Evolutionary conservation across 2,888 invertebrate genomes (phyloP).

Genomic region (Miltochrista miniata): DNA sequence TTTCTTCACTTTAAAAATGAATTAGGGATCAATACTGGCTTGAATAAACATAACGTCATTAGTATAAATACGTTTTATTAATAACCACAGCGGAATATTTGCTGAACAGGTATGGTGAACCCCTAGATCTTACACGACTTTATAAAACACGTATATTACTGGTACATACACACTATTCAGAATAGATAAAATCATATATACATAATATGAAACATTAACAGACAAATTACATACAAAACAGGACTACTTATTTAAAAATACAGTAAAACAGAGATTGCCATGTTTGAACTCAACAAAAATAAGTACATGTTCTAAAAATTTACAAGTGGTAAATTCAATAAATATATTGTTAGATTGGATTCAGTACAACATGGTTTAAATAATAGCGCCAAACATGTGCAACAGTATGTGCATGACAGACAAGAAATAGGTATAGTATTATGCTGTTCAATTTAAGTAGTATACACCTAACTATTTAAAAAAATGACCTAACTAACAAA

Average conservation of each 20-base stretch:
- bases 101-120: conserved; percentile 22
- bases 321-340: too few species aligned
- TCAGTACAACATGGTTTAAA: too few species aligned
- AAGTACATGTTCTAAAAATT: too few species aligned
- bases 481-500: conserved; percentile 49
- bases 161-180: conserved; percentile 15
- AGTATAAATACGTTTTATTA: conserved; percentile 52
- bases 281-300: too few species aligned
- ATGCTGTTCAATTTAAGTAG: conserved; percentile 12
- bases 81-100: conserved; percentile 45
- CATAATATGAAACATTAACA: neutral
- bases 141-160: neutral
- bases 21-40: neutral
- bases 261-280: too few species aligned
- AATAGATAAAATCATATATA: conserved; percentile 1
- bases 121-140: conserved; percentile 12
- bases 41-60: conserved; percentile 18
- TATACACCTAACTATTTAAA: too few species aligned
- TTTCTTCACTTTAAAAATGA: too few species aligned
- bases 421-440: conserved; percentile 14
- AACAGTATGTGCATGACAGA: conserved; percentile 13
- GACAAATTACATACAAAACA: too few species aligned
- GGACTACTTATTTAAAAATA: too few species aligned
- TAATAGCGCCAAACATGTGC: conserved; percentile 8
- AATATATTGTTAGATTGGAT: too few species aligned